Evolutionary conservation across 2,888 invertebrate species (phyloP).

Genomic region (Eutolmus rufibarbis): DNA sequence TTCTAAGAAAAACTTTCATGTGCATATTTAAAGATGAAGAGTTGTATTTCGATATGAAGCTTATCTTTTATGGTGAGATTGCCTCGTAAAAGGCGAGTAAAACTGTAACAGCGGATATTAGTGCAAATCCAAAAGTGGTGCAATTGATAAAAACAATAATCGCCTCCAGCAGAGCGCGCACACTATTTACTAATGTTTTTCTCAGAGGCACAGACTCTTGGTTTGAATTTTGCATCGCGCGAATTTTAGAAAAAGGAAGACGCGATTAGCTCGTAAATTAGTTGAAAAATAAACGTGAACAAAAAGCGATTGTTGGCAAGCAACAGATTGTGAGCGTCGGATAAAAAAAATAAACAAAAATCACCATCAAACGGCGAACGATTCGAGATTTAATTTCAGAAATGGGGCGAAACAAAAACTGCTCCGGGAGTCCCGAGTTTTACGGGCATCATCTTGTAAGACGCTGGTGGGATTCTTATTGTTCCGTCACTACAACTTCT

Average conservation of each 20-base stretch:
- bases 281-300: not conserved
- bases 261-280: not conserved
- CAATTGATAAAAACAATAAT: not conserved
- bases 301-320: not conserved
- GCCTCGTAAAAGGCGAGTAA: not conserved
- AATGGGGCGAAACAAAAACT: conserved; percentile 12
- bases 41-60: not conserved
- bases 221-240: not conserved
- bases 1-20: not conserved
- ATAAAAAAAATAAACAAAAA: not conserved
- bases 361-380: not conserved
- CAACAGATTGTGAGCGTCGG: not conserved
- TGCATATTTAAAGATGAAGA: not conserved
- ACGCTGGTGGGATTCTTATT: not conserved
- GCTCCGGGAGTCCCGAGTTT: not conserved
- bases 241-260: not conserved
- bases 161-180: not conserved
- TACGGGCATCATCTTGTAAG: not conserved
- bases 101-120: not conserved
- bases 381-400: conserved; percentile 19
- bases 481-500: not conserved
- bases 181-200: not conserved
- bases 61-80: not conserved
- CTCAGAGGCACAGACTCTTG: not conserved
- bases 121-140: not conserved